Conservation (phyloP, 35 echinoderm and acorn worm genomes). For the Strongylocentrotus purpuratus region DNA sequence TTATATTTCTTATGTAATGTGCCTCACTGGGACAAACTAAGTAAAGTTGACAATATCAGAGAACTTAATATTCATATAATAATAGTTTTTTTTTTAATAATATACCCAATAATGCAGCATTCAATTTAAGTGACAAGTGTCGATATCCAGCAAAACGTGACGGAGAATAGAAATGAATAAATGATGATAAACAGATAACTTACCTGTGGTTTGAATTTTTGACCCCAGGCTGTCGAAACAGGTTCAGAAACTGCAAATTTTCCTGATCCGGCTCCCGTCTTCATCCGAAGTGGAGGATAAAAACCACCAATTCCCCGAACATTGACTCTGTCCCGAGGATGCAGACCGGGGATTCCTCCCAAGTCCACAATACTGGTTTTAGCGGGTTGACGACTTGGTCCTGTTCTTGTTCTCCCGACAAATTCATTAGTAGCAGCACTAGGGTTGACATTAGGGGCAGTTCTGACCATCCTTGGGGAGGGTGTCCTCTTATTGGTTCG, state of each 20-base stretch:
- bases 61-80: too few relatives aligned
- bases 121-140: too few relatives aligned
- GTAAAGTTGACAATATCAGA: too few relatives aligned
- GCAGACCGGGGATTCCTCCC: slow-evolving; percentile 51
- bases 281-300: slow-evolving; percentile 61
- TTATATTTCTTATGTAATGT: too few relatives aligned
- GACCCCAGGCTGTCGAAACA: neutral
- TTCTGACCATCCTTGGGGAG: slow-evolving; percentile 41
- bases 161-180: too few relatives aligned
- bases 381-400: slow-evolving; percentile 53
- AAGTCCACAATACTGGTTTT: slow-evolving; percentile 58
- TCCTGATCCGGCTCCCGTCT: slow-evolving; percentile 31
- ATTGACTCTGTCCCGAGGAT: slow-evolving; percentile 59
- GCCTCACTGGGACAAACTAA: too few relatives aligned
- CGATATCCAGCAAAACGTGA: too few relatives aligned
- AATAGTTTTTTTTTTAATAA: too few relatives aligned
- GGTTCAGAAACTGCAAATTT: neutral
- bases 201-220: neutral
- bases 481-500: neutral
- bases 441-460: slow-evolving; percentile 21
- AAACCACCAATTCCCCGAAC: slow-evolving; percentile 68
- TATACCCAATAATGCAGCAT: too few relatives aligned
- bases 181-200: neutral
- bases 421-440: slow-evolving; percentile 68
- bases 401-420: slow-evolving; percentile 52